Conservation (phyloP, 1,140 invertebrate genomes). For the Danaus melanippus region DNA sequence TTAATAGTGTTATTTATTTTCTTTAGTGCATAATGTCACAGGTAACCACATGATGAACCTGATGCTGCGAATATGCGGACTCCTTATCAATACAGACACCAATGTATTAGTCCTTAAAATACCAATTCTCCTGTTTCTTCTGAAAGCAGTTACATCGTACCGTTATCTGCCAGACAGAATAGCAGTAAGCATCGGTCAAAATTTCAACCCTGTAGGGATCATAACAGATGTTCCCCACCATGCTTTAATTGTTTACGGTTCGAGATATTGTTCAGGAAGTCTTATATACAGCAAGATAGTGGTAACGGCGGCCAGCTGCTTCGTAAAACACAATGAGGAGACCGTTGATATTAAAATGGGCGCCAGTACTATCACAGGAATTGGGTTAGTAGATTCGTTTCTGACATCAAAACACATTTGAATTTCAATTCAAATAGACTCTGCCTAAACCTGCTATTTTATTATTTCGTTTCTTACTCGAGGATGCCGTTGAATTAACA, state of each 20-base stretch:
- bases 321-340: slow-evolving; percentile 15
- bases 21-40: no score
- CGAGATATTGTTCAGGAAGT: slow-evolving; percentile 23
- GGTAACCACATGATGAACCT: no score
- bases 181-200: not conserved
- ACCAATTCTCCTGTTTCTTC: no score
- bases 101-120: no score
- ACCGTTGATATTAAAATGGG: slow-evolving; percentile 22
- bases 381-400: slow-evolving; percentile 13
- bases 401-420: no score
- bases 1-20: no score
- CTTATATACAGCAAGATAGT: slow-evolving; percentile 22
- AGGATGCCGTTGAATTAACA: no score
- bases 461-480: no score
- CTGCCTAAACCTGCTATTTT: no score
- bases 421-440: no score
- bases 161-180: slow-evolving; percentile 5
- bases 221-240: slow-evolving; percentile 18
- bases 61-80: no score
- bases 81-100: no score
- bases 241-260: slow-evolving; percentile 19
- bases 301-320: slow-evolving; percentile 23
- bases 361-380: slow-evolving; percentile 16
- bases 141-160: slow-evolving; percentile 2
- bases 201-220: not conserved